A percentile compares a stretch with the other conserved stretches of the same genome.
phyloP scores from a whole-genome alignment of 2,888 invertebrate genomes.

The Anoncus sp. region DNA sequence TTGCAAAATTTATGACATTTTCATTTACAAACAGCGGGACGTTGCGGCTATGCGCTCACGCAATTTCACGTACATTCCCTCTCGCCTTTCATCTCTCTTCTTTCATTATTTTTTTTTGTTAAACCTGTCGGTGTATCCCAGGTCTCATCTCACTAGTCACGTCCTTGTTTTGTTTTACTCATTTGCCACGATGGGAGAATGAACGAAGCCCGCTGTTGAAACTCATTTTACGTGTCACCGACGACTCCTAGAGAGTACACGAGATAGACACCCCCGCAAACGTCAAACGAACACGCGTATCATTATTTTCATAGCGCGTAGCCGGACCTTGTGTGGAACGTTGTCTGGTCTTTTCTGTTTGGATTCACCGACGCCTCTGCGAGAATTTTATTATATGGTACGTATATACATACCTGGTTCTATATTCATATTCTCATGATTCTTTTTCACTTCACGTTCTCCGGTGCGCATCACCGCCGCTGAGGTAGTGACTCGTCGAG shows the following conservation, averaged over 20 bases:
- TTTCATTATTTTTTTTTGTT: constrained; percentile 4
- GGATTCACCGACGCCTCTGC: constrained; percentile 38
- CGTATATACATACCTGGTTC: not conserved
- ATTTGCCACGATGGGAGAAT: constrained; percentile 21
- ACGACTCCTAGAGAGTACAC: constrained; percentile 21
- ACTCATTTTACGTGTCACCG: constrained; percentile 57
- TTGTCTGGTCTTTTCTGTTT: constrained; percentile 34
- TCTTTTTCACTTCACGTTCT: constrained; percentile 4
- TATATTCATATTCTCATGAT: constrained; percentile 3
- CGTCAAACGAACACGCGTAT: constrained; percentile 58
- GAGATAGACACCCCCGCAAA: constrained; percentile 55
- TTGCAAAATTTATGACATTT: constrained; percentile 46
- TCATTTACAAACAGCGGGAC: constrained; percentile 46
- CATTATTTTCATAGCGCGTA: constrained; percentile 52
- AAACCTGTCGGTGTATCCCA: constrained; percentile 27
- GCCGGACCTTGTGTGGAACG: constrained; percentile 4
- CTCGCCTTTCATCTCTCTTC: constrained; percentile 8
- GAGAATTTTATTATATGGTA: constrained; percentile 36
- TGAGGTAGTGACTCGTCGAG: constrained; percentile 43
- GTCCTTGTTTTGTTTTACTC: constrained; percentile 29
- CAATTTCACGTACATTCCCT: constrained; percentile 31
- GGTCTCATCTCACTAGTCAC: constrained; percentile 25
- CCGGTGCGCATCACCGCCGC: not conserved
- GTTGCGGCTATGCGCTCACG: constrained; percentile 33
- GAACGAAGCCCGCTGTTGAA: constrained; percentile 50